A percentile compares a stretch with the other conserved stretches of the same genome.
Conservation (phyloP, 2,113 vertebrate genomes). For the Coptodon bakossiorum region DNA sequence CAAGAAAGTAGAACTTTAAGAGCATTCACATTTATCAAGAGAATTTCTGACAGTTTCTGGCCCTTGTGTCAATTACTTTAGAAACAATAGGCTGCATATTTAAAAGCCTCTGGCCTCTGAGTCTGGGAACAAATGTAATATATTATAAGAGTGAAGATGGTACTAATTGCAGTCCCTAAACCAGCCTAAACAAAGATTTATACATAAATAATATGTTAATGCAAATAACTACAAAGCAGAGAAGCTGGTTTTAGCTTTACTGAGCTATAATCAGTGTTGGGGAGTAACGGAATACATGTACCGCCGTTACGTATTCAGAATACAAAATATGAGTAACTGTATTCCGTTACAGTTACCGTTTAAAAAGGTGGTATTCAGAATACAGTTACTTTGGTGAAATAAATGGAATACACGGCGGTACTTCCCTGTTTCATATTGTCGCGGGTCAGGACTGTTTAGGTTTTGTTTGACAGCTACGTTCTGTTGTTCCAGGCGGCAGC, state of each 20-base stretch:
- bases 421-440: too few species aligned
- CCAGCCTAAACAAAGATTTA: background rate
- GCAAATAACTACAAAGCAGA: background rate
- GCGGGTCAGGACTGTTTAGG: too few species aligned
- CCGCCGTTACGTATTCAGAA: too few species aligned
- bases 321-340: too few species aligned
- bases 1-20: background rate
- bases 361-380: too few species aligned
- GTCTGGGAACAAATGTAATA: background rate
- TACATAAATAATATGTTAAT: rapidly evolving
- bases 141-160: background rate
- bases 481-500: too few species aligned
- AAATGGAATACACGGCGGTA: too few species aligned
- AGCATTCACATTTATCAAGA: background rate
- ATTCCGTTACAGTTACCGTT: too few species aligned
- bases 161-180: background rate
- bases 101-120: background rate
- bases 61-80: rapidly evolving
- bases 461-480: too few species aligned
- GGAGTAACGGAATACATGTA: too few species aligned
- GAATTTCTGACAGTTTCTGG: background rate
- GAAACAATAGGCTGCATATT: background rate
- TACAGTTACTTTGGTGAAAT: too few species aligned
- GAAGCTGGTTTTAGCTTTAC: rapidly evolving
- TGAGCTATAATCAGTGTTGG: too few species aligned